Conservation (phyloP, 2,113 vertebrate genomes). For the Pelusios castaneus region DNA sequence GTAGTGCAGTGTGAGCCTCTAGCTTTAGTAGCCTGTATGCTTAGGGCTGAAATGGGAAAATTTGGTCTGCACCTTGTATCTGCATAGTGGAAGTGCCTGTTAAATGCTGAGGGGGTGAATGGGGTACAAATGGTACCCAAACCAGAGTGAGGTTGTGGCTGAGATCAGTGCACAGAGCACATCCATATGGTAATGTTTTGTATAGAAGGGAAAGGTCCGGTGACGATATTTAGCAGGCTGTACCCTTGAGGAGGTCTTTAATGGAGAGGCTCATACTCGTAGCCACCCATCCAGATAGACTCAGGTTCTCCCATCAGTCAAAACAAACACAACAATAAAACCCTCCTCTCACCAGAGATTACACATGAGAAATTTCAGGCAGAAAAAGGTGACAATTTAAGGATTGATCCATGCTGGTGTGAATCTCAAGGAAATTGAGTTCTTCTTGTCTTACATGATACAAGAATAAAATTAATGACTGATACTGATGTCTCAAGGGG, state of each 20-base stretch:
- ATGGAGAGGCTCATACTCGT: too few species aligned
- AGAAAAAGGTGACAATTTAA: too few species aligned
- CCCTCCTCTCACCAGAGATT: neutral
- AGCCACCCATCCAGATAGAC: too few species aligned
- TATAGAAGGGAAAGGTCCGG: too few species aligned
- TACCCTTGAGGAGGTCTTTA: too few species aligned
- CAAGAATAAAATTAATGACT: neutral
- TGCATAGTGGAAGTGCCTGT: neutral
- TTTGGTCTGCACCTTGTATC: neutral
- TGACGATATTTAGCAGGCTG: too few species aligned
- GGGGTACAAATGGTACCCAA: neutral
- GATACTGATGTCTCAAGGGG: accelerated
- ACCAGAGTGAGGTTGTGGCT: neutral
- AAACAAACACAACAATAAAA: neutral
- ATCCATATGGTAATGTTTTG: too few species aligned
- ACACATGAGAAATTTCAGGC: neutral
- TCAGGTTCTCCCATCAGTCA: too few species aligned
- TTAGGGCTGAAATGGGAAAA: neutral
- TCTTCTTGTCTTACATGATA: accelerated
- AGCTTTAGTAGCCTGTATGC: neutral
- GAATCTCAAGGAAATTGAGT: accelerated
- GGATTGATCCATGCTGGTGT: neutral
- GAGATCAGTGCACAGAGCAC: neutral
- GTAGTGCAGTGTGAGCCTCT: neutral
- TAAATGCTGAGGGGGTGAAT: neutral